Percentiles rank a stretch among this genome's conserved stretches.
phyloP scores from a whole-genome alignment of 2,113 vertebrate species.

The Ranitomeya imitator region DNA sequence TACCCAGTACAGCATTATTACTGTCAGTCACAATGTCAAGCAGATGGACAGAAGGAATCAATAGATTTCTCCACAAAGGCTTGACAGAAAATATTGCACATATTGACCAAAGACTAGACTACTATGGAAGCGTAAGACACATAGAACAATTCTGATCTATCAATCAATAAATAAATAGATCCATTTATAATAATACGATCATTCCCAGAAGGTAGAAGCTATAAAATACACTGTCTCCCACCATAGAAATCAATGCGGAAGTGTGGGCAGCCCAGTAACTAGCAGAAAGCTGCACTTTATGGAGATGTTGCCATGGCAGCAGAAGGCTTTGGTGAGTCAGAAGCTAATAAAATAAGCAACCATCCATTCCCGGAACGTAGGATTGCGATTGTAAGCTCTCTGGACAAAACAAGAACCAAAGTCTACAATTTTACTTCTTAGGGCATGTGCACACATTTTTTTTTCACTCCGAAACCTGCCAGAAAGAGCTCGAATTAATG shows the following conservation, averaged over 20 bases:
- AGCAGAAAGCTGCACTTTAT: neutral
- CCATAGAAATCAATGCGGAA: neutral
- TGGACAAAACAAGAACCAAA: neutral
- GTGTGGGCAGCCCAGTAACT: neutral
- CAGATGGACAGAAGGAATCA: neutral
- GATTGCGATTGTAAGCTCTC: neutral
- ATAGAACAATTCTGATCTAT: neutral
- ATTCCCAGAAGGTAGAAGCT: neutral
- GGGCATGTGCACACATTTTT: no score
- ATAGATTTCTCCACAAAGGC: neutral
- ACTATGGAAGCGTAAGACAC: neutral
- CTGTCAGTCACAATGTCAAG: neutral
- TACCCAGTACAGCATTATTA: neutral
- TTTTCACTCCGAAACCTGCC: no score
- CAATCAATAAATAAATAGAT: neutral
- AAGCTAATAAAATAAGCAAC: neutral
- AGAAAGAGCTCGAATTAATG: no score
- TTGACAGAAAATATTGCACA: neutral
- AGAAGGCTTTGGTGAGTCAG: neutral
- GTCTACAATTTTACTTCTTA: neutral
- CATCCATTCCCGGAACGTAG: neutral
- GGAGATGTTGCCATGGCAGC: neutral
- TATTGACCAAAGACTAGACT: neutral
- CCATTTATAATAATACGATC: neutral
- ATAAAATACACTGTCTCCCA: neutral